phyloP scores from a whole-genome alignment of 2,797 vertebrate genomes.

The Meriones psammophilus region DNA sequence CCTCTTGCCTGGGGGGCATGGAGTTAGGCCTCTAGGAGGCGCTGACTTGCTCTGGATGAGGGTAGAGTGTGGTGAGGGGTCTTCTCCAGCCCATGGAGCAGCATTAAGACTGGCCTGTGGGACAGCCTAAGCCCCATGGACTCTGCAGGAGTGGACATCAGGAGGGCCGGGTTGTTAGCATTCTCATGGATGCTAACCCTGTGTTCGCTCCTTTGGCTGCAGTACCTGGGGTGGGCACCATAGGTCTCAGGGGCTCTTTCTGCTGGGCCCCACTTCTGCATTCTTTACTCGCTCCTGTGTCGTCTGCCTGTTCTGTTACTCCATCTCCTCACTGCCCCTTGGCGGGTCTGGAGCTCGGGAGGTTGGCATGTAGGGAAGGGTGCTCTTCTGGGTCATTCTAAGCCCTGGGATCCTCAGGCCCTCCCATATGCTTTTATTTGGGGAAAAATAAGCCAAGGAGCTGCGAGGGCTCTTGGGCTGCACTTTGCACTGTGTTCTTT shows the following conservation, averaged over 20 bases:
- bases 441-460: background rate
- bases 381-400: background rate
- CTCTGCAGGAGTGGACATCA: background rate
- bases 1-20: background rate
- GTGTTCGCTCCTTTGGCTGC: background rate
- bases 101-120: background rate
- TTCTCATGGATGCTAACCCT: background rate
- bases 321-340: background rate
- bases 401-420: background rate
- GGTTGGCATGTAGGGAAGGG: background rate
- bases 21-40: background rate
- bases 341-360: background rate
- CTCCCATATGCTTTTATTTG: fast-evolving
- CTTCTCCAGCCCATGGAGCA: background rate
- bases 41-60: background rate
- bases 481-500: background rate
- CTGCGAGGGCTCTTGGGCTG: background rate
- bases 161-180: background rate
- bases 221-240: background rate
- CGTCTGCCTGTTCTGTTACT: background rate
- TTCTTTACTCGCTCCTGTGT: background rate
- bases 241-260: background rate
- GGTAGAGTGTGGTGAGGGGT: background rate
- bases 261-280: background rate
- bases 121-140: background rate